Evolutionary conservation across 2,888 invertebrate species (phyloP).

Genomic region (Mesopsocus fuscifrons): DNA sequence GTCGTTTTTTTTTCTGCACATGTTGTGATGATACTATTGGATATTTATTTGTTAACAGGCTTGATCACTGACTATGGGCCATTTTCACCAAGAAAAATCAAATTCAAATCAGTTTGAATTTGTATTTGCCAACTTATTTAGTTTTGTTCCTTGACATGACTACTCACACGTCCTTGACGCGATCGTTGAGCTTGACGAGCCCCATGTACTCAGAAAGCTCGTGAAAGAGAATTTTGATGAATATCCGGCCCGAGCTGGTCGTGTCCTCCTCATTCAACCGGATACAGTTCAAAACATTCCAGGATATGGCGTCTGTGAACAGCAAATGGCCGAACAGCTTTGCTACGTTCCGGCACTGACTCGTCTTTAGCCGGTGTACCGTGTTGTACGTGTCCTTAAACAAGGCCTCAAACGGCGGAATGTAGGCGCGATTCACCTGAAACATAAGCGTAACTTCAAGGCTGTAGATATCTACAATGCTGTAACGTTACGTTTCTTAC

Average conservation of each 20-base stretch:
- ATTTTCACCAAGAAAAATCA: too few species aligned
- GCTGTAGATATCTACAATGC: background rate
- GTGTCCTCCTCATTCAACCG: constrained; percentile 93
- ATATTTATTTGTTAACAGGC: constrained; percentile 7
- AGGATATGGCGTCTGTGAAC: constrained; percentile 90
- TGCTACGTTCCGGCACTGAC: constrained; percentile 86
- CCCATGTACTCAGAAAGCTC: constrained; percentile 96
- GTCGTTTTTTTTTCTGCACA: too few species aligned
- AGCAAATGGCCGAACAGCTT: constrained; percentile 94
- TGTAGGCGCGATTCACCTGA: constrained; percentile 78
- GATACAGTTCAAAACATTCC: constrained; percentile 82
- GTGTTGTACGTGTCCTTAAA: constrained; percentile 91
- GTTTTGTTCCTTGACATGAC: too few species aligned
- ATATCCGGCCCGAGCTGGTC: constrained; percentile 91
- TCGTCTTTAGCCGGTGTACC: constrained; percentile 86
- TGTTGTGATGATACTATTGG: too few species aligned
- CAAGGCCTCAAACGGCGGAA: constrained; percentile 84
- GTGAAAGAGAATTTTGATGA: constrained; percentile 93
- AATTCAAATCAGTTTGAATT: too few species aligned
- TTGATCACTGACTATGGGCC: constrained; percentile 1
- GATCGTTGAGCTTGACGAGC: constrained; percentile 68
- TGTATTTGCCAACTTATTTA: too few species aligned
- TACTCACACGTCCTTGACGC: constrained; percentile 77
- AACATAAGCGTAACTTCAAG: background rate
- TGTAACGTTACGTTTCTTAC: too few species aligned